These are phyloP conservation scores for Cheirogaleus major DNA, from an alignment of 2,797 vertebrate species.

Conservation along the genomic window DNA sequence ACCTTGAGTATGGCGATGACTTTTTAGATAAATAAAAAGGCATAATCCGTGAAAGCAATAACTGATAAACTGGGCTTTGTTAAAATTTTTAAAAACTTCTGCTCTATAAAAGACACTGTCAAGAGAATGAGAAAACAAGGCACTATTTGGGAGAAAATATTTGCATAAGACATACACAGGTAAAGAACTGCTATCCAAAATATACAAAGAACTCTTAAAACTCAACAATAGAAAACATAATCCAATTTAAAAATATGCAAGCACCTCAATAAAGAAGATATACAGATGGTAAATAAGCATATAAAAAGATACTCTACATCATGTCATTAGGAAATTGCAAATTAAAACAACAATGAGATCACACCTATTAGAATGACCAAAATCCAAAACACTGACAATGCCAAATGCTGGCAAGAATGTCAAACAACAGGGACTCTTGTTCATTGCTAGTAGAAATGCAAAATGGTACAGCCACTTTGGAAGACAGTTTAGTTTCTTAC, in stretches of 20 bases:
- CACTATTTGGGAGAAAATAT: neutral
- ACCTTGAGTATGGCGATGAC: neutral
- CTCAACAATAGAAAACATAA: conserved; percentile 19
- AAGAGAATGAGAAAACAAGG: neutral
- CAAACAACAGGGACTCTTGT: neutral
- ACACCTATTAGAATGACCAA: neutral
- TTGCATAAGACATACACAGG: neutral
- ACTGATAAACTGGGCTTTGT: neutral
- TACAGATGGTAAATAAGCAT: neutral
- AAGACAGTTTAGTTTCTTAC: neutral
- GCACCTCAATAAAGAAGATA: neutral
- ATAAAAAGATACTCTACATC: neutral
- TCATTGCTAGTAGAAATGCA: neutral
- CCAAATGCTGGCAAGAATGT: neutral
- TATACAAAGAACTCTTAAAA: neutral
- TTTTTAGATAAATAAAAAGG: neutral
- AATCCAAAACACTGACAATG: neutral
- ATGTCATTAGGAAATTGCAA: neutral
- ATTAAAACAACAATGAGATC: neutral
- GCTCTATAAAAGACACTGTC: neutral
- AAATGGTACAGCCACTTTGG: neutral
- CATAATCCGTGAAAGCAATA: neutral
- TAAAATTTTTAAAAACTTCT: neutral
- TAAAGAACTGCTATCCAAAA: neutral
- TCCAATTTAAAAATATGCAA: neutral